Base-by-base conservation (phyloP, 2,797 vertebrate genomes). In the Dallia pectoralis region DNA sequence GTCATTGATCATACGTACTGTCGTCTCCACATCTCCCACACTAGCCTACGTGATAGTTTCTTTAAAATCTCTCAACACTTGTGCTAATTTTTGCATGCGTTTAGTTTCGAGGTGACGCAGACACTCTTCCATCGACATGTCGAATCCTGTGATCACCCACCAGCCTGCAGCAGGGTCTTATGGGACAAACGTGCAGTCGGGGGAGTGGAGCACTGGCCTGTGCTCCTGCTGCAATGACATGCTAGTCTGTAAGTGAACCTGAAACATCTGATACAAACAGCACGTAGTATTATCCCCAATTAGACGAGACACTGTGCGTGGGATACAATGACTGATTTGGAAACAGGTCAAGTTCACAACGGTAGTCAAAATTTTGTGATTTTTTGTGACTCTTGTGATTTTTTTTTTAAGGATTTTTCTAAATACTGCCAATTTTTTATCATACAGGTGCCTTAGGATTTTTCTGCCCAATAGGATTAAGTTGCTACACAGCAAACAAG, bases 161-260 rank as follows among this genome's bases (percentile, higher is more conserved):
- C 90, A 93, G 77, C 94, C 93, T 0, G 87, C 84, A 11, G 84
- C 88, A 68, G 85, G 82, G 3, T 83, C 90, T n/a, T 94, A 91
- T 4, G 92, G 92, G n/a, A 93, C 92, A 19, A 94, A 93, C 27
- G 93, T 95, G 14, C 92, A 94, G 69, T 94, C 93, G 0, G 94
- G 93, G 66, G 82, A 93, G 4, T 96, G 95, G 95, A 94, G 92
- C 86, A 92, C 91, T 0, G 91, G 91, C 9, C 82, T 95, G 33
- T 95, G 93, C 70, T 87, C 88, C 71, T 94, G 93, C 81, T 94
- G 78, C 86, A 90, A 71, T 51, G 94, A 95, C 81, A 19, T 87
- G 9, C 72, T 91, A 1, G 77, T 94, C 81, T 95, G 95, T 96
- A 78, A 94, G 95, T 94, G 77, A 1, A n/a, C 22, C 14, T 9